Evolutionary conservation across 1,140 invertebrate species (phyloP).

Genomic region (Anthonomus grandis): DNA sequence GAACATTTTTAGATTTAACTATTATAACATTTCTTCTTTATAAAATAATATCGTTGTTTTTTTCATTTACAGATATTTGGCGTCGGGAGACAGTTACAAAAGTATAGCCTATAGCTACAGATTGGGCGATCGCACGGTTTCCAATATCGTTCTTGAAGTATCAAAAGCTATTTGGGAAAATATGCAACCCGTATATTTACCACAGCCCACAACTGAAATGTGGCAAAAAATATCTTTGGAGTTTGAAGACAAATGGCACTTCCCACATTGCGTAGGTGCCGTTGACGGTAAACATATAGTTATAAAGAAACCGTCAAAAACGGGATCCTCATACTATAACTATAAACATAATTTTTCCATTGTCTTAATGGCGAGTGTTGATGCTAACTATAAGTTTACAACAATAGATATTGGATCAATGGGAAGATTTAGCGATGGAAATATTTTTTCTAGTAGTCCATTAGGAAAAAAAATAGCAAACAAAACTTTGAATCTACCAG

Average conservation of each 20-base stretch:
- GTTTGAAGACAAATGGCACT: constrained; percentile 43
- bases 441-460: constrained; percentile 8
- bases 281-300: constrained; percentile 50
- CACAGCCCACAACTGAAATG: constrained; percentile 26
- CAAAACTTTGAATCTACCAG: constrained; percentile 12
- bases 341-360: constrained; percentile 50
- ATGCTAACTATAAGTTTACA: constrained; percentile 47
- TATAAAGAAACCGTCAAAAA: constrained; percentile 40
- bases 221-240: constrained; percentile 36
- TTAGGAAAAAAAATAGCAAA: constrained; percentile 21
- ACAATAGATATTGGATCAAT: constrained; percentile 48
- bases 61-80: no score
- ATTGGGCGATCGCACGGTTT: no score
- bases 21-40: no score
- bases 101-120: no score
- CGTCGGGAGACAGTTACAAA: no score
- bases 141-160: no score
- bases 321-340: constrained; percentile 47
- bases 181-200: no score
- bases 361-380: constrained; percentile 51
- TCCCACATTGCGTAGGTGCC: constrained; percentile 50
- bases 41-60: no score
- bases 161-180: no score
- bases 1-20: no score
- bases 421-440: constrained; percentile 47